phyloP scores from a whole-genome alignment of 1,140 invertebrate genomes.

The Heliconius melpomene region DNA sequence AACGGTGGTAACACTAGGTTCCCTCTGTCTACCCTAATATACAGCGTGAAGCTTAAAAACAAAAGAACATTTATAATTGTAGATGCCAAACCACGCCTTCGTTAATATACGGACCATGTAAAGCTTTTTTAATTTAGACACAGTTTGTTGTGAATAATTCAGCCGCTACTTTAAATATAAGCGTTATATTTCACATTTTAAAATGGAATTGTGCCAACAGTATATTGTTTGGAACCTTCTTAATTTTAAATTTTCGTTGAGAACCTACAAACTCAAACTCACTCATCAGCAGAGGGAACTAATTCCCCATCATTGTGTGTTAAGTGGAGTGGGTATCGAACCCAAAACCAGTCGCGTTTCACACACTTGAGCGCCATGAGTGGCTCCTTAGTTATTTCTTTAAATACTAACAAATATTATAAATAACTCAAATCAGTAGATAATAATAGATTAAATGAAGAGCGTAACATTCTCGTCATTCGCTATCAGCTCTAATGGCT shows the following conservation, averaged over 20 bases:
- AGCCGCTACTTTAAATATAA: constrained; percentile 5
- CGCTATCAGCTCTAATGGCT: constrained; percentile 13
- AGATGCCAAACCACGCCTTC: not conserved
- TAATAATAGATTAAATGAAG: not conserved
- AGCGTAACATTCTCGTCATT: not conserved
- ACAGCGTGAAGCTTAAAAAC: too few relatives aligned
- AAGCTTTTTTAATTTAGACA: constrained; percentile 12
- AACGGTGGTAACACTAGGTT: too few relatives aligned
- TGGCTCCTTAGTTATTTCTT: too few relatives aligned
- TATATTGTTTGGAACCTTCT: not conserved
- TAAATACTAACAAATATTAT: not conserved
- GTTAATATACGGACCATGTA: constrained; percentile 3
- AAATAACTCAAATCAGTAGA: not conserved
- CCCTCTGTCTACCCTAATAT: too few relatives aligned
- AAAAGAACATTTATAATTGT: not conserved
- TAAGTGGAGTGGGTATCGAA: too few relatives aligned
- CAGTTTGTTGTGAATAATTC: not conserved
- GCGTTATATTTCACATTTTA: not conserved
- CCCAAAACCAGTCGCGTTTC: too few relatives aligned
- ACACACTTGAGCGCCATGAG: too few relatives aligned
- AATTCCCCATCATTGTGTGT: too few relatives aligned
- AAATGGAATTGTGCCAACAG: constrained; percentile 8
- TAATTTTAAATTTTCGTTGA: not conserved
- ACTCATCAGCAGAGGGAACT: too few relatives aligned
- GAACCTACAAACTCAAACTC: not conserved